These are phyloP conservation scores for Octopus bimaculoides DNA, from an alignment of 1,140 invertebrate genomes.

Conservation along the genomic window DNA sequence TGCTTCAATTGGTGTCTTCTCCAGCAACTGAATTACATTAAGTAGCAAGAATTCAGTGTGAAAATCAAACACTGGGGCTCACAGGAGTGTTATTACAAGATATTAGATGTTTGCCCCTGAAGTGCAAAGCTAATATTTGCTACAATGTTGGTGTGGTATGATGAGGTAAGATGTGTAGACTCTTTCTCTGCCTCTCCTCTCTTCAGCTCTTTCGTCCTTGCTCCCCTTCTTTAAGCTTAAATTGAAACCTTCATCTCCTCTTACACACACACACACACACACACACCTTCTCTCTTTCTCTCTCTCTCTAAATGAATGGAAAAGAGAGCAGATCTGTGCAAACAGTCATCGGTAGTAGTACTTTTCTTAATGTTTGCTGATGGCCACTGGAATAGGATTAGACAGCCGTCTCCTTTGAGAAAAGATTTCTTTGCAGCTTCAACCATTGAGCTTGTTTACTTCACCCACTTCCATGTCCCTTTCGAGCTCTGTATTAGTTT, in stretches of 20 bases:
- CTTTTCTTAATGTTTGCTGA: background rate
- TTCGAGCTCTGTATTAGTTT: too few species aligned
- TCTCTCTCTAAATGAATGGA: background rate
- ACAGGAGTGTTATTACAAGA: conserved; percentile 29
- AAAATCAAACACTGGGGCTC: conserved; percentile 26
- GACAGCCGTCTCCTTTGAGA: background rate
- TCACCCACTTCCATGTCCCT: too few species aligned
- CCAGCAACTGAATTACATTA: conserved; percentile 12
- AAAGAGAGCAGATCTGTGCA: background rate
- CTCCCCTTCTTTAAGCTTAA: background rate
- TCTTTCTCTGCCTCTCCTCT: background rate
- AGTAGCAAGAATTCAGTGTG: conserved; percentile 24
- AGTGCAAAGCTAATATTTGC: conserved; percentile 30
- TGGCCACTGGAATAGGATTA: background rate
- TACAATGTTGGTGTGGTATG: background rate
- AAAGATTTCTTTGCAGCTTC: too few species aligned
- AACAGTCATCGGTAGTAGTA: background rate
- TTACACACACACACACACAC: background rate
- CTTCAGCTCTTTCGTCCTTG: background rate
- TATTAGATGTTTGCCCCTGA: conserved; percentile 33
- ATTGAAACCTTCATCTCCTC: background rate
- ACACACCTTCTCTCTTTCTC: background rate
- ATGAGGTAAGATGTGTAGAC: too few species aligned
- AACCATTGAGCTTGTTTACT: too few species aligned
- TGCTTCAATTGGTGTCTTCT: background rate